Base-by-base conservation (phyloP, 2,113 vertebrate species). In the Orycteropus afer region DNA sequence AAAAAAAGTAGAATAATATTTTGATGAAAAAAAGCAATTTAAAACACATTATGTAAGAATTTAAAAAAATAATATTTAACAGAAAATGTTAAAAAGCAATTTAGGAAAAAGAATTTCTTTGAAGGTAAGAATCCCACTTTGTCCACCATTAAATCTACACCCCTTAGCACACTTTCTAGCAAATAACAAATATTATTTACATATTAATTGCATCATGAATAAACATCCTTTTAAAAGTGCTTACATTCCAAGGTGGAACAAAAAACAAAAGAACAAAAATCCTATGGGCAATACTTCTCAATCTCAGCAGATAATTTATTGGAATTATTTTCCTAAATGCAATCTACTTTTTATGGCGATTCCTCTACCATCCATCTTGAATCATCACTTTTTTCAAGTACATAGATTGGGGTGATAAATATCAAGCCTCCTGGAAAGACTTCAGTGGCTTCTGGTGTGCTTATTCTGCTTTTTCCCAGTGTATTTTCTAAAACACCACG, bases 321-420 rank as follows among this genome's bases (percentile, higher is more conserved):
- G 61, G 53, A 93, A 89, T 91, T 76, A 89, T 40, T 78, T 90
- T 89, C n/a, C 84, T 47, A 92, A 94, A 34, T 83, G 9, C 32
- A 90, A 89, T 65, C 45, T 93, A 47, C 18, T 92, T 92, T 77
- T 76, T 86, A 84, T 55, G 25, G 5, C 69, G 37, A 59, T 88
- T 84, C 17, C 3, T 69, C 51, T 49, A 34, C 45, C 69, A 67
- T 11, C 10, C 4, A 37, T 93, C 86, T 89, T 7, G 34, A 90
- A 90, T 57, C 8, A 57, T 49, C n/a, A 69, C n/a, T 89, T 61
- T 90, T 74, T 61, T 37, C 78, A 25, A 15, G n/a, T 65, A 55
- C 32, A 89, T 67, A 89, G 89, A 94, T 20, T 82, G 42, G 61
- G 76, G 8, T 25, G 22, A 93, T 84, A 51, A 95, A 91, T 88